Conservation (phyloP, 2,888 invertebrate genomes). For the Gymnoscelis rufifasciata region DNA sequence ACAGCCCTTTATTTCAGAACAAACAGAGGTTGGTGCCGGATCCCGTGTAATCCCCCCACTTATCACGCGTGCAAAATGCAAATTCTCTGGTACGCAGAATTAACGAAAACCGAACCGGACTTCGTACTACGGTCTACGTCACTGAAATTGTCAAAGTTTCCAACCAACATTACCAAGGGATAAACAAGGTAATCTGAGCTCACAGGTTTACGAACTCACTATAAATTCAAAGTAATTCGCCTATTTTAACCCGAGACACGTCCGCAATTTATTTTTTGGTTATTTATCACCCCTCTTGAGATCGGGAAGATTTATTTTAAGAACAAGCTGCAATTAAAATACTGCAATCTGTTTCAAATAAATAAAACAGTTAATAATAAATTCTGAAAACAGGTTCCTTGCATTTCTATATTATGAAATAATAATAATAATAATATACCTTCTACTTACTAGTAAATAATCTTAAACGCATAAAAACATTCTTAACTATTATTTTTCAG, state of each 20-base stretch:
- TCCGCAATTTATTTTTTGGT: slow-evolving; percentile 31
- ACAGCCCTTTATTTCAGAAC: slow-evolving; percentile 77
- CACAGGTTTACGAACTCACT: slow-evolving; percentile 29
- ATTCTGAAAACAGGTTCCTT: no score
- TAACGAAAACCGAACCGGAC: slow-evolving; percentile 61
- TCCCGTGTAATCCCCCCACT: slow-evolving; percentile 76
- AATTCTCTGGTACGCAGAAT: slow-evolving; percentile 71
- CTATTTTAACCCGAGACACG: slow-evolving; percentile 32
- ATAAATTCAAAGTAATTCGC: slow-evolving; percentile 32
- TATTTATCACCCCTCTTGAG: slow-evolving; percentile 26
- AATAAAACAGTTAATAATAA: background rate
- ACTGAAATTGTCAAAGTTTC: slow-evolving; percentile 72
- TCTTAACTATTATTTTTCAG: no score
- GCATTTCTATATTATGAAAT: no score
- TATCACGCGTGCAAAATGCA: slow-evolving; percentile 80
- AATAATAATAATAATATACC: no score
- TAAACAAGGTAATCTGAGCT: slow-evolving; percentile 54
- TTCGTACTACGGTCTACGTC: slow-evolving; percentile 44
- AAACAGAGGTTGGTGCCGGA: slow-evolving; percentile 75
- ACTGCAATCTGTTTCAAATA: background rate
- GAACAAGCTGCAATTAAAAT: slow-evolving; percentile 9
- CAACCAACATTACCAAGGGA: slow-evolving; percentile 57
- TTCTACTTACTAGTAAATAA: no score
- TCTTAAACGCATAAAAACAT: no score
- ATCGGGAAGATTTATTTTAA: slow-evolving; percentile 11